Evolutionary conservation across 2,113 vertebrate species (phyloP).

Genomic region (Chunga burmeisteri): DNA sequence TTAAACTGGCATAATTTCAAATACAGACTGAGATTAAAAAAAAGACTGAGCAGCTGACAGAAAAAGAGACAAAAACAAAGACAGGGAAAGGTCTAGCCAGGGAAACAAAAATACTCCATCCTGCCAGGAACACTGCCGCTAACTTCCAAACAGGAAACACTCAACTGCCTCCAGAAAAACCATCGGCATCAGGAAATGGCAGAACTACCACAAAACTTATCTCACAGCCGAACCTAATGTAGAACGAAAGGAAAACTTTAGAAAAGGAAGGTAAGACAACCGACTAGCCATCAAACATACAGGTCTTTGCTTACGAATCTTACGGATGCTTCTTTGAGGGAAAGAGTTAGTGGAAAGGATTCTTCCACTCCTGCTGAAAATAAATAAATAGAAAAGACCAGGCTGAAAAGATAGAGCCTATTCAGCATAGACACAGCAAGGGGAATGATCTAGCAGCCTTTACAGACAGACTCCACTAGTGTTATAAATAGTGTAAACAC

Average conservation of each 20-base stretch:
- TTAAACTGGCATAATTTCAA: background rate
- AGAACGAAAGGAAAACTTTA: background rate
- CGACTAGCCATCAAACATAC: background rate
- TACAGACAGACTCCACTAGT: background rate
- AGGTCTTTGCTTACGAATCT: background rate
- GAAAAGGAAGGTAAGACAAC: background rate
- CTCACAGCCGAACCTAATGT: background rate
- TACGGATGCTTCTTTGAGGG: background rate
- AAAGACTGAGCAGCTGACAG: background rate
- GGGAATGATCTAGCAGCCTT: background rate
- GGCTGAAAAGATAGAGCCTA: background rate
- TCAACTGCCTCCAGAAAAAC: slow-evolving; percentile 39
- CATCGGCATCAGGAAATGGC: slow-evolving; percentile 14
- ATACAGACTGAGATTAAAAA: background rate
- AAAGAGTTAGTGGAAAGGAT: background rate
- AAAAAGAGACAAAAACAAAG: slow-evolving; percentile 35
- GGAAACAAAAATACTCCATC: slow-evolving; percentile 51
- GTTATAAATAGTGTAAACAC: background rate
- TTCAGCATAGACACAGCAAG: background rate
- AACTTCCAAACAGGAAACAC: slow-evolving; percentile 61
- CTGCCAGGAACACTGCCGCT: slow-evolving; percentile 36
- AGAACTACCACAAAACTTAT: background rate
- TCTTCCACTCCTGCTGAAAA: background rate
- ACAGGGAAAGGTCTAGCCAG: slow-evolving; percentile 9
- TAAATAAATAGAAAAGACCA: background rate